Percentiles rank a stretch among this genome's conserved stretches.
These are phyloP conservation scores for Anolis carolinensis DNA, from an alignment of 2,113 vertebrate genomes.

Conservation along the genomic window DNA sequence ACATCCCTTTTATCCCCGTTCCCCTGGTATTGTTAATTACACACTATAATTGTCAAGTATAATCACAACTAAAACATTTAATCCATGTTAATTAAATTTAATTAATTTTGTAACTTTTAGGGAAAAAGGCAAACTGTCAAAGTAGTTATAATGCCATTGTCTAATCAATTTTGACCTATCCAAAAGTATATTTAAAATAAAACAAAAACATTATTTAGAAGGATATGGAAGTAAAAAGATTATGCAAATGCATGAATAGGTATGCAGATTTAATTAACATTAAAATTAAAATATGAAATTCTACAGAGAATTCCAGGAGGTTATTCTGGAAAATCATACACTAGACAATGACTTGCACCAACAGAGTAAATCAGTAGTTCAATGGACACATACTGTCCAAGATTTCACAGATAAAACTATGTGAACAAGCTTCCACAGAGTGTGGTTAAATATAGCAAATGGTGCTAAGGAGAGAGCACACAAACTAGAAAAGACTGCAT, in stretches of 20 bases:
- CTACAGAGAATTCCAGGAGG: neutral
- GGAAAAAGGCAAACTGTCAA: neutral
- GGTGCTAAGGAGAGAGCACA: no score
- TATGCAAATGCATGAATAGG: neutral
- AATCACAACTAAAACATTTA: conserved; percentile 15
- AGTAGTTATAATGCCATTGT: neutral
- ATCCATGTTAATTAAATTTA: conserved; percentile 15
- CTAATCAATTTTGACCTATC: neutral
- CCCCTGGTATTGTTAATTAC: conserved; percentile 10
- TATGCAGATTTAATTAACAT: neutral
- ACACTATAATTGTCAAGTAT: conserved; percentile 1
- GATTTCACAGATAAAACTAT: no score
- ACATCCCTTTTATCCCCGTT: neutral
- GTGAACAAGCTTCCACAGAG: no score
- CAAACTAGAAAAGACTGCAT: no score
- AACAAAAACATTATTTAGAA: neutral
- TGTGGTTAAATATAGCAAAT: no score
- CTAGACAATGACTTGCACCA: neutral
- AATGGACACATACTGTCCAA: neutral
- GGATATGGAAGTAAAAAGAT: neutral
- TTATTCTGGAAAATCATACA: neutral
- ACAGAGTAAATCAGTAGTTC: neutral
- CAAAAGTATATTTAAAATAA: neutral
- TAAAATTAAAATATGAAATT: neutral
- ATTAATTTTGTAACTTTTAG: conserved; percentile 5